Conservation (phyloP, 2,888 invertebrate species). For the Eudasyphora cyanicolor region DNA sequence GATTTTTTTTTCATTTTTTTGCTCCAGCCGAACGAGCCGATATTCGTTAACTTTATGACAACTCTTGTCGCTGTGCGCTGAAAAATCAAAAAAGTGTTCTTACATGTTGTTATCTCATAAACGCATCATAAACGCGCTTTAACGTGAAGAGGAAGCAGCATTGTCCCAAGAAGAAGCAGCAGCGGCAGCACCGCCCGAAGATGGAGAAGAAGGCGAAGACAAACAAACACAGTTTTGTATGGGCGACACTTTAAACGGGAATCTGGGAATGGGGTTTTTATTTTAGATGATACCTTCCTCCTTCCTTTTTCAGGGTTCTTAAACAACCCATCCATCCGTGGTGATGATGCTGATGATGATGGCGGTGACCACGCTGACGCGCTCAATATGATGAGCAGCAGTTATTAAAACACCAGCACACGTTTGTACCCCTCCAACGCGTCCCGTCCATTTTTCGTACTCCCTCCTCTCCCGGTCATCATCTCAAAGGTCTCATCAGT, state of each 20-base stretch:
- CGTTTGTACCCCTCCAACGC: conserved; percentile 47
- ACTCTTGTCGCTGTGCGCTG: conserved; percentile 62
- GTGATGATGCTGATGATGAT: conserved; percentile 35
- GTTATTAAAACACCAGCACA: conserved; percentile 64
- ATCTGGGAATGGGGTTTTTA: conserved; percentile 18
- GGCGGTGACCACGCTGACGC: not conserved
- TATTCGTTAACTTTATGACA: conserved; percentile 64
- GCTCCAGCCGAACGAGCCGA: too few species aligned
- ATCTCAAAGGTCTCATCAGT: conserved; percentile 22
- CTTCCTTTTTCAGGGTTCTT: conserved; percentile 26
- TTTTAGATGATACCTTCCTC: conserved; percentile 47
- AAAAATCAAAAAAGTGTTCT: conserved; percentile 62
- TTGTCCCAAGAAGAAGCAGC: not conserved
- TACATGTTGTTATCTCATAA: conserved; percentile 67
- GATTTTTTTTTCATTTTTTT: conserved; percentile 35
- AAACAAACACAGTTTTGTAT: conserved; percentile 64
- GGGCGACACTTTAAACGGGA: conserved; percentile 65
- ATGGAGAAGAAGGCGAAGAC: conserved; percentile 37
- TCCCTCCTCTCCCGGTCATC: not conserved
- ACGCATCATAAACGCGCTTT: conserved; percentile 66
- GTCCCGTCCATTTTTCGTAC: too few species aligned
- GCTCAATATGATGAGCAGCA: not conserved
- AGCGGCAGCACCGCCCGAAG: not conserved
- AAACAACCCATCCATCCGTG: conserved; percentile 36
- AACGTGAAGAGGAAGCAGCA: not conserved